A percentile compares a stretch with the other conserved stretches of the same genome.
phyloP scores from a whole-genome alignment of 2,888 invertebrate genomes.

The Euproctis similis region DNA sequence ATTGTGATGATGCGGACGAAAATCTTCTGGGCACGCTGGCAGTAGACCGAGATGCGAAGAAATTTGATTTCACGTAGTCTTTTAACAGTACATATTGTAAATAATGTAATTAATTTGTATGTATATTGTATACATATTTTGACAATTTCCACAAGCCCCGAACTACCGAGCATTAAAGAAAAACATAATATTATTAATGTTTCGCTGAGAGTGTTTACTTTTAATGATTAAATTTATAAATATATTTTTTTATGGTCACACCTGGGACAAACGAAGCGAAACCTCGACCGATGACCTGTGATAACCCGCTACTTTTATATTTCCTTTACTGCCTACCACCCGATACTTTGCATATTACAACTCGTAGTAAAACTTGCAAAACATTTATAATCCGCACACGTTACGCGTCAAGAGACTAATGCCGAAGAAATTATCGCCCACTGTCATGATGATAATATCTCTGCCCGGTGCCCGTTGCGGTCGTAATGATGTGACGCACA shows the following conservation, averaged over 20 bases:
- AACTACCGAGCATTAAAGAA: too few relatives aligned
- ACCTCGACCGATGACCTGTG: background rate
- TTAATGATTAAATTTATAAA: too few relatives aligned
- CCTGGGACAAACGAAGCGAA: background rate
- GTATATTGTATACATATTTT: too few relatives aligned
- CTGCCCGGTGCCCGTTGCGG: slow-evolving; percentile 3
- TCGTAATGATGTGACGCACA: slow-evolving; percentile 6
- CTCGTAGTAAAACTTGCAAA: slow-evolving; percentile 1
- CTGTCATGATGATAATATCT: slow-evolving; percentile 7
- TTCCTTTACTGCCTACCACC: background rate
- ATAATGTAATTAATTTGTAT: too few relatives aligned
- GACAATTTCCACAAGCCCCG: too few relatives aligned
- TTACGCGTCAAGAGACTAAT: slow-evolving; percentile 9
- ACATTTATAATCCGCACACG: slow-evolving; percentile 1
- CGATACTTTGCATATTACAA: slow-evolving; percentile 1
- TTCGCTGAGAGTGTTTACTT: too few relatives aligned
- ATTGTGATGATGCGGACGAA: too few relatives aligned
- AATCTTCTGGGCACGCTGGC: too few relatives aligned
- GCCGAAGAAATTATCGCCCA: slow-evolving; percentile 10
- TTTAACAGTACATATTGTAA: too few relatives aligned
- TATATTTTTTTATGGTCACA: background rate
- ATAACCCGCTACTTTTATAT: background rate
- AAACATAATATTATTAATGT: too few relatives aligned
- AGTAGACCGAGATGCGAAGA: too few relatives aligned
- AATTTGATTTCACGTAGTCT: too few relatives aligned